These are phyloP conservation scores for Mimas tiliae DNA, from an alignment of 2,888 invertebrate species.

Conservation along the genomic window DNA sequence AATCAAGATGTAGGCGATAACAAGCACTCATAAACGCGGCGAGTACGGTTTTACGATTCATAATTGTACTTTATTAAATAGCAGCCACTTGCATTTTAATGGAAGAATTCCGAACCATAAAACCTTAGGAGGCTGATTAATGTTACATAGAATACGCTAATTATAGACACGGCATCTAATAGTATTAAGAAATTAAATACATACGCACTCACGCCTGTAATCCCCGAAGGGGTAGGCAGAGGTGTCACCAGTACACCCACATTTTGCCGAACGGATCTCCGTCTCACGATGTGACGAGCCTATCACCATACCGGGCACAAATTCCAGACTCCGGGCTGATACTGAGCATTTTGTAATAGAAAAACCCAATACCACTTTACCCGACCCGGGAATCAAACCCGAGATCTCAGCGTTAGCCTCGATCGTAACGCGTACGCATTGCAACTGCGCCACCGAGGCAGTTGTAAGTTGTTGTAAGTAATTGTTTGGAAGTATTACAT, in stretches of 20 bases:
- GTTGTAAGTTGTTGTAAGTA: too few relatives aligned
- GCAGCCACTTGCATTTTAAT: slow-evolving; percentile 75
- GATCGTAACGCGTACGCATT: too few relatives aligned
- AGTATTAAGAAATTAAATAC: not conserved
- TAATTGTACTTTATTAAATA: slow-evolving; percentile 83
- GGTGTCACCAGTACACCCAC: not conserved
- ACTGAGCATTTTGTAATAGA: too few relatives aligned
- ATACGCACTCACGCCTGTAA: not conserved
- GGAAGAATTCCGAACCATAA: slow-evolving; percentile 56
- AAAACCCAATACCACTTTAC: too few relatives aligned
- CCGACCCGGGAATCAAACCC: too few relatives aligned
- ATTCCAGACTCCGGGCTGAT: too few relatives aligned
- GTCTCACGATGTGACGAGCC: too few relatives aligned
- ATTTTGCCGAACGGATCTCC: too few relatives aligned
- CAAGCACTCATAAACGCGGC: slow-evolving; percentile 79
- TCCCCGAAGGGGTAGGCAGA: not conserved
- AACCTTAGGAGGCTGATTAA: slow-evolving; percentile 29
- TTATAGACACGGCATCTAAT: slow-evolving; percentile 6
- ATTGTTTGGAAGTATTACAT: too few relatives aligned
- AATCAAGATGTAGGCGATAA: slow-evolving; percentile 82
- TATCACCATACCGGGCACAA: too few relatives aligned
- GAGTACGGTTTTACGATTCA: slow-evolving; percentile 82
- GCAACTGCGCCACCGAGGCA: too few relatives aligned
- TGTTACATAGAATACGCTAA: slow-evolving; percentile 23
- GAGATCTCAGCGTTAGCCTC: too few relatives aligned